phyloP scores from a whole-genome alignment of 2,113 vertebrate genomes.

The Apodemus sylvaticus region DNA sequence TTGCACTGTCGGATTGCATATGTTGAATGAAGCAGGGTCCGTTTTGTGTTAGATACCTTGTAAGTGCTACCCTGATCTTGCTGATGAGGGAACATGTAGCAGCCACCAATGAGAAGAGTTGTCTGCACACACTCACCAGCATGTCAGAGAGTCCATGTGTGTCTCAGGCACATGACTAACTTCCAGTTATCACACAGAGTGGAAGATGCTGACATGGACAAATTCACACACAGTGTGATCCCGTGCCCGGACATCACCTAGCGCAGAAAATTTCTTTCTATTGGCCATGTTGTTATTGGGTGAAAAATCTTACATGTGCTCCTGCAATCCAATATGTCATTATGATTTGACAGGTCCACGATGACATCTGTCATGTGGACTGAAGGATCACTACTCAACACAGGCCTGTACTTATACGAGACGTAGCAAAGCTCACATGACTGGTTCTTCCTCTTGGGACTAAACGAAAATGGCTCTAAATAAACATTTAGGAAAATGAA shows the following conservation, averaged over 20 bases:
- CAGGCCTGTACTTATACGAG: not conserved
- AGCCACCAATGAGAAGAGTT: not conserved
- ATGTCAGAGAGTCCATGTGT: too few relatives aligned
- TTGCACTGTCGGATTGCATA: too few relatives aligned
- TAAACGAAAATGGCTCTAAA: not conserved
- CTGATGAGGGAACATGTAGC: not conserved
- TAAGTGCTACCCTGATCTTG: not conserved
- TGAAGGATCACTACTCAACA: too few relatives aligned
- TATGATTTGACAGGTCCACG: not conserved
- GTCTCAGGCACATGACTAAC: too few relatives aligned
- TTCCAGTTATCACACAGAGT: not conserved
- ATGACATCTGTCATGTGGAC: too few relatives aligned
- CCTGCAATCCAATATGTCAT: not conserved
- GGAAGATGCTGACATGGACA: too few relatives aligned
- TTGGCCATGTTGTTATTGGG: too few relatives aligned
- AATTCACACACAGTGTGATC: fast-evolving
- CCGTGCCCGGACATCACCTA: not conserved
- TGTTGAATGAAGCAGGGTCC: not conserved
- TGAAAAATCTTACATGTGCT: not conserved
- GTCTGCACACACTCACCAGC: too few relatives aligned
- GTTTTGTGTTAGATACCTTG: not conserved
- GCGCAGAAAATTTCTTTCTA: not conserved
- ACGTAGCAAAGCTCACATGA: not conserved
- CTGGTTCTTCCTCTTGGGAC: not conserved
- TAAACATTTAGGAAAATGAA: not conserved